Evolutionary conservation across 2,888 invertebrate genomes (phyloP), one percentile per base, ranked within the genome.

Genomic region (Meghimatium bilineatum): DNA sequence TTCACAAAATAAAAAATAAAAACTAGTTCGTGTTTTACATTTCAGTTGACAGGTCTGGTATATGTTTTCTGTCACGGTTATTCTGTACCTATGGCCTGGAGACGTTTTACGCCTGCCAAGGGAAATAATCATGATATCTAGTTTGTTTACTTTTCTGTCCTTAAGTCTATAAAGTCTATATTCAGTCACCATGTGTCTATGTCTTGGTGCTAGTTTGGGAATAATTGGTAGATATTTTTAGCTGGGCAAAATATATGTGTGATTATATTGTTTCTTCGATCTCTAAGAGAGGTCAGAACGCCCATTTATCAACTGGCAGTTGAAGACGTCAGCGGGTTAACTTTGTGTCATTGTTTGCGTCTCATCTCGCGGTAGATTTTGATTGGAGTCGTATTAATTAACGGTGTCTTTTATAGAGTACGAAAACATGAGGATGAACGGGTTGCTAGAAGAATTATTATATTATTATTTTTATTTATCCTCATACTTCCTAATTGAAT

Each of bases 171-270:
- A 29, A 36, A 38, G 17, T 38, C 38, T 36, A 38, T 69, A 26
- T 69, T 23, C 38, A 69, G 69, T n/a, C 69, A 23, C 1, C 36
- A 23, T 38, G 20, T 69, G 23, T 26, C 10, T 36, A 36, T 36
- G 36, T 38, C 26, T 34, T 36, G 69, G 14, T 34, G 32, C 12
- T 34, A 67, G 32, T 20, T 34, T 67, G 5, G 34, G n/a, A 17
- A 69, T 38, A 26, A 36, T 69, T 69, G 36, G 36, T 36, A 36
- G 69, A 36, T 69, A 67, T 69, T 69, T 69, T 69, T 17, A 36
- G 5, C 23, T 29, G 23, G 14, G 69, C 12, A 69, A 69, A 67
- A 67, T 34, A 67, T 67, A 20, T 38, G 8, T 23, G 29, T 20
- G 36, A 69, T 26, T 36, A 38, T 69, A 8, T 36, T 6, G 69